Evolutionary conservation across 2,113 vertebrate genomes (phyloP), one percentile per base, ranked within the genome.

Genomic region (Meles meles): DNA sequence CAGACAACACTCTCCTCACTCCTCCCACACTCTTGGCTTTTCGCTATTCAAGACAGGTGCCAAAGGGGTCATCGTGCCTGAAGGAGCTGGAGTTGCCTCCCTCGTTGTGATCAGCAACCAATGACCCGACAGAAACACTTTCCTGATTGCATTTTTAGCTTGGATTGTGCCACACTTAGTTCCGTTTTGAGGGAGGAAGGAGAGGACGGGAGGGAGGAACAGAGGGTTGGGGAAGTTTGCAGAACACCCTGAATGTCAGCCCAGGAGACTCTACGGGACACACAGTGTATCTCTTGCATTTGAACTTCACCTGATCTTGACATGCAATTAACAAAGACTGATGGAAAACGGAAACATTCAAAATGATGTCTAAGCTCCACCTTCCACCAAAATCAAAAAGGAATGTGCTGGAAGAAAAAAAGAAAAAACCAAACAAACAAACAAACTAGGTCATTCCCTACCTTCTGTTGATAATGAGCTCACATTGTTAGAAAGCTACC

Each of bases 81-180:
- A 23, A 0, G 13, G 37, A 31, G 74, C 57, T 57, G 86, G 52
- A 4, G 31, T 18, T 42, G 39, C 44, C 69, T 34, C 27, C 1
- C 81, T 37, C 5, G 13, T 20, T 31, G 42, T 52, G 21, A 93
- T 74, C 74, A 21, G 80, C 7, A 5, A 84, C 84, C 4, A 20
- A 84, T 2, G 20, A 34, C 86, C 81, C 15, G 52, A 92, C 82
- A 87, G 94, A n/a, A 90, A 82, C 89, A 65, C 65, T 88, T 77
- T 67, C 63, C 92, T 81, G 63, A 94, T 90, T 89, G 67, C 71
- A 61, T 93, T 88, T 92, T 91, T 42, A 81, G 81, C 93, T 59
- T 67, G 93, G 72, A 23, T 14, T 57, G 77, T 72, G 81, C 83
- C 49, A 25, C 31, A 15, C 25, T 63, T 21, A 27, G 79, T 94